These are phyloP conservation scores for Urocitellus parryii DNA, from an alignment of 2,113 vertebrate species.

Conservation along the genomic window DNA sequence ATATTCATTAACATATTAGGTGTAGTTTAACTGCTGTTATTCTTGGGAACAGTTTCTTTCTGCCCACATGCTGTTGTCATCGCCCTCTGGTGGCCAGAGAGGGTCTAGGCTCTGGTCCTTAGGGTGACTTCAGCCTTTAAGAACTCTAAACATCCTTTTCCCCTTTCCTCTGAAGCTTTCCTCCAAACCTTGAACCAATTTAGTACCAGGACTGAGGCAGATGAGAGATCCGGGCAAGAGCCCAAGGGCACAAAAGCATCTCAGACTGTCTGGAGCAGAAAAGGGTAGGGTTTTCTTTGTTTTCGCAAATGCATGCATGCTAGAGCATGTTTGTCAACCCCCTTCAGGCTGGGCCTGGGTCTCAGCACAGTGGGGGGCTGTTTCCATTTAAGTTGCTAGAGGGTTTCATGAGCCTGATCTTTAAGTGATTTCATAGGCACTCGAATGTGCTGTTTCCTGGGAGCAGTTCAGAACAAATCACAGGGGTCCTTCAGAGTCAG, in stretches of 20 bases:
- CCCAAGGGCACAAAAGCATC: slow-evolving; percentile 77
- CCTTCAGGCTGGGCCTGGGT: slow-evolving; percentile 38
- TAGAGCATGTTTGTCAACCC: slow-evolving; percentile 58
- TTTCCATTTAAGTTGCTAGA: slow-evolving; percentile 46
- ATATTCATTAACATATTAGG: slow-evolving; percentile 58
- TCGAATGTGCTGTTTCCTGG: slow-evolving; percentile 28
- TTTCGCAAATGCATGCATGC: slow-evolving; percentile 48
- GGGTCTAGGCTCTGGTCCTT: neutral
- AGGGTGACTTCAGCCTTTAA: slow-evolving; percentile 78
- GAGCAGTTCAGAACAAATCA: slow-evolving; percentile 25
- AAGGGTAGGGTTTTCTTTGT: slow-evolving; percentile 68
- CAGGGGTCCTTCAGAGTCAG: neutral
- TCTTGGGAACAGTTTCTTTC: slow-evolving; percentile 56
- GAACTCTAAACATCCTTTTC: slow-evolving; percentile 76
- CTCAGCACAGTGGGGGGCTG: neutral
- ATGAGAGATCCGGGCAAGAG: slow-evolving; percentile 75
- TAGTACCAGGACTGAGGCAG: slow-evolving; percentile 76
- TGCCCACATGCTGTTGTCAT: neutral
- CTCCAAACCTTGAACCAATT: slow-evolving; percentile 83
- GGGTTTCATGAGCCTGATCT: slow-evolving; percentile 10
- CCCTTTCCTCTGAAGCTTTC: slow-evolving; percentile 71
- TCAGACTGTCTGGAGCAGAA: slow-evolving; percentile 77
- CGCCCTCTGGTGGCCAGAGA: slow-evolving; percentile 79
- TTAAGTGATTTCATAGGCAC: slow-evolving; percentile 49
- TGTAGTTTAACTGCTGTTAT: slow-evolving; percentile 59